Base-by-base conservation (phyloP, 2,113 vertebrate species). In the Monarcha castaneiventris region DNA sequence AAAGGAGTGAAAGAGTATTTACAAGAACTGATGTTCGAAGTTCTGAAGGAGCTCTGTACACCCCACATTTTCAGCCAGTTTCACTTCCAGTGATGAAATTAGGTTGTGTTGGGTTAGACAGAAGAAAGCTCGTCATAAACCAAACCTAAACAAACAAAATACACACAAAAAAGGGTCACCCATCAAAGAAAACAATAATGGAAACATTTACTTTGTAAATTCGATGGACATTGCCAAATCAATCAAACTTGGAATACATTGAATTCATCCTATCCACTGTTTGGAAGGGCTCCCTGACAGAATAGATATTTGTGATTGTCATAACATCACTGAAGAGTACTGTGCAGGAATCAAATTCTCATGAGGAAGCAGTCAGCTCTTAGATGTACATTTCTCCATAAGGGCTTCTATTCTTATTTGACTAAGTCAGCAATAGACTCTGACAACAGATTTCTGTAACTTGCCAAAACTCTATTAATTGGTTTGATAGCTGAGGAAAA, bases 281-380 rank as follows among this genome's bases (percentile, higher is more conserved):
- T 41, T 98, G 96, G 75, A 98, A 98, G 73, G 98, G 98, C 85
- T 99, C 97, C 41, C 97, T 98, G 83, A 94, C 97, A 25, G 98
- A 98, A 17, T 97, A 98, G 95, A 97, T 98, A 91, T 97, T 98
- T 9, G 98, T 99, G 95, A 99, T 98, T 54, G 98, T 98, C 49
- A 98, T 98, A 56, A 98, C 97, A 11, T 98, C 98, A 8, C 98
- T 98, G 96, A 98, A 98, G 56, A 99, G 96, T 37, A 98, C 97
- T 6, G 97, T 98, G 95, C 98, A 99, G 26, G 94, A 98, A 93
- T 98, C 89, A 90, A 98, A 98, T 86, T 98, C 98, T 81, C 98
- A 97, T 98, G 81, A 61, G 91, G 89, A 71, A 95, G 29, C 95
- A 94, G 72, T 27, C 7, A 20, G 22, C 32, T 67, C 59, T 93